Percentiles rank a stretch among this genome's conserved stretches.
Evolutionary conservation across 2,113 vertebrate genomes (phyloP).

Genomic region (Phalacrocorax aristotelis): DNA sequence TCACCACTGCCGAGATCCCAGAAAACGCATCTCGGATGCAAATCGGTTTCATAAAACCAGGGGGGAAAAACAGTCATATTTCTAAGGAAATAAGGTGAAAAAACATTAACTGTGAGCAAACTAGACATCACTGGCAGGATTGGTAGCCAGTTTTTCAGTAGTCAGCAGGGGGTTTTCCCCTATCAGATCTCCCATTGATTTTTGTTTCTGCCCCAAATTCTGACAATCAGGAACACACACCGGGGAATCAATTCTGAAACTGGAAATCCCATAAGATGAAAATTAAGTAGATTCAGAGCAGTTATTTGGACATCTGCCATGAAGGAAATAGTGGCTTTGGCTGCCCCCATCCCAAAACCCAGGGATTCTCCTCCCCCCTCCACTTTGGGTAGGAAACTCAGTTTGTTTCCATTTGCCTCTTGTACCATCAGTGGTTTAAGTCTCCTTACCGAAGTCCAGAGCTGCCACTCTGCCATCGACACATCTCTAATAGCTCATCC

Average conservation of each 20-base stretch:
- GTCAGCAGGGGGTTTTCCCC: not conserved
- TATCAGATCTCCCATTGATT: not conserved
- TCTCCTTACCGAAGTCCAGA: not conserved
- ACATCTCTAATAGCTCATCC: not conserved
- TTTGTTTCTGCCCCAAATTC: not conserved
- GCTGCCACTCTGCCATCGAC: not conserved
- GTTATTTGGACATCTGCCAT: not conserved
- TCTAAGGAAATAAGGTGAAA: not conserved
- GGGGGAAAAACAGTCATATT: not conserved
- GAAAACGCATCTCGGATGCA: not conserved
- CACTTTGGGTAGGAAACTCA: not conserved
- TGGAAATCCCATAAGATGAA: not conserved
- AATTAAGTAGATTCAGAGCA: conserved; percentile 35
- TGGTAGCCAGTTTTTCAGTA: not conserved
- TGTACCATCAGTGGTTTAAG: too few species aligned
- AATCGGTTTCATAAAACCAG: not conserved
- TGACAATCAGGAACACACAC: not conserved
- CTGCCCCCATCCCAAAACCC: not conserved
- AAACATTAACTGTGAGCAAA: not conserved
- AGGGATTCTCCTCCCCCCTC: too few species aligned
- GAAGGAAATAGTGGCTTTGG: conserved; percentile 2
- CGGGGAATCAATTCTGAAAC: not conserved
- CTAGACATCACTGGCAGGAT: not conserved
- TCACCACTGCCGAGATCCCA: not conserved
- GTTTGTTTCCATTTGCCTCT: not conserved